Conservation (phyloP, 2,113 vertebrate species). For the Romanogobio albipinnatus region DNA sequence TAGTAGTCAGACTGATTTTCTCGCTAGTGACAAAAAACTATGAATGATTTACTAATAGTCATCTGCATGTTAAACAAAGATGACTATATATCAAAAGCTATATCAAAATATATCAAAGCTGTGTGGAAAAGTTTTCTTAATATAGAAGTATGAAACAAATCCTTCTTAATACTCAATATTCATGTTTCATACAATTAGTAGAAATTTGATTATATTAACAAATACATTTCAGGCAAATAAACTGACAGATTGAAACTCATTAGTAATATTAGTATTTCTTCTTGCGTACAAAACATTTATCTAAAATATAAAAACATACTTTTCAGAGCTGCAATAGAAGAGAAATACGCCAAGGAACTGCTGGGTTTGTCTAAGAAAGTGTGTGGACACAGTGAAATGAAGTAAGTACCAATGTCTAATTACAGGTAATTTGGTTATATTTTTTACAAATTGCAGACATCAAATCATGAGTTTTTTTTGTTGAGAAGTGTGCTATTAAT, state of each 20-base stretch:
- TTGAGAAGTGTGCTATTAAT: background rate
- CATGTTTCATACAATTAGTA: background rate
- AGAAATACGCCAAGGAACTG: conserved; percentile 94
- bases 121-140: background rate
- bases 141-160: background rate
- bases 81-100: background rate
- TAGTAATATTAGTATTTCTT: background rate
- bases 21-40: background rate
- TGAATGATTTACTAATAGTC: background rate
- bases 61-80: background rate
- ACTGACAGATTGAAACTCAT: background rate
- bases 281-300: background rate
- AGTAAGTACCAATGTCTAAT: conserved; percentile 78
- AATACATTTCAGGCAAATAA: background rate
- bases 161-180: background rate
- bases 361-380: conserved; percentile 88
- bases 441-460: background rate
- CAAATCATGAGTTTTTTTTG: background rate
- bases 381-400: conserved; percentile 91
- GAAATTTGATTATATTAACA: background rate
- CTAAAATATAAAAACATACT: conserved; percentile 39
- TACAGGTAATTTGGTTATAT: background rate
- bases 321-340: conserved; percentile 88
- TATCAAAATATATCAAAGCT: background rate
- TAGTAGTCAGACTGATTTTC: background rate